These are phyloP conservation scores for Exocentrus adspersus DNA, from an alignment of 2,888 invertebrate species.

Conservation along the genomic window DNA sequence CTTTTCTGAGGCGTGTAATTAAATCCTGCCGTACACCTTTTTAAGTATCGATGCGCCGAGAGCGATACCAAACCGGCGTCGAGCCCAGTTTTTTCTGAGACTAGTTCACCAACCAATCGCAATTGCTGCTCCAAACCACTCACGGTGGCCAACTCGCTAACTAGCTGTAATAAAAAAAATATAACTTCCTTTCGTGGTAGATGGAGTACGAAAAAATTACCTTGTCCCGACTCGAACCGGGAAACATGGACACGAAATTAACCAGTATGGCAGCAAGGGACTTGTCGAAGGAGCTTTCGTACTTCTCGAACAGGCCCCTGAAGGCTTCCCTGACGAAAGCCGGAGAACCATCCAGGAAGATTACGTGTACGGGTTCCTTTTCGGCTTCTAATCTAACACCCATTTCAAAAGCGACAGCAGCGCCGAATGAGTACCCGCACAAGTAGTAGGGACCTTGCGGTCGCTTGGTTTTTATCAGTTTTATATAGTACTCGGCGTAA, in stretches of 20 bases:
- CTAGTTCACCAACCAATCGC: slow-evolving; percentile 24
- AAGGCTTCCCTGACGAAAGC: slow-evolving; percentile 29
- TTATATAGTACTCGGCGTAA: slow-evolving; percentile 29
- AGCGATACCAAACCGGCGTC: slow-evolving; percentile 21
- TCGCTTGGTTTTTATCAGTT: slow-evolving; percentile 32
- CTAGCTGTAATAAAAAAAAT: too few species aligned
- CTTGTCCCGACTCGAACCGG: slow-evolving; percentile 22
- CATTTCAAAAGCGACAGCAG: slow-evolving; percentile 36
- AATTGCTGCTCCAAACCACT: too few species aligned
- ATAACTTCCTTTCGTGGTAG: too few species aligned
- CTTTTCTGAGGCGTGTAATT: slow-evolving; percentile 31
- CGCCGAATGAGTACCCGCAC: slow-evolving; percentile 45
- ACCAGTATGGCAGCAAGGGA: slow-evolving; percentile 25
- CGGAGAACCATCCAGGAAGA: slow-evolving; percentile 40
- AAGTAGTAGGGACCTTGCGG: slow-evolving; percentile 40
- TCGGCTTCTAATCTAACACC: slow-evolving; percentile 37
- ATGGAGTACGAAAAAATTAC: too few species aligned
- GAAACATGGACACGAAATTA: slow-evolving; percentile 29
- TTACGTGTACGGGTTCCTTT: slow-evolving; percentile 34
- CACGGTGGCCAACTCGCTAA: too few species aligned
- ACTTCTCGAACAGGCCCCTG: slow-evolving; percentile 18
- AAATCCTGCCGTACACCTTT: slow-evolving; percentile 34
- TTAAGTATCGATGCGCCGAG: slow-evolving; percentile 31
- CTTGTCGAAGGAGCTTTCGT: slow-evolving; percentile 17
- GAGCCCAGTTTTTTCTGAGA: slow-evolving; percentile 31